Evolutionary conservation across 30 jellyfish, hydroid and myxozoan genomes (phyloP).

Genomic region (Pelagia noctiluca): DNA sequence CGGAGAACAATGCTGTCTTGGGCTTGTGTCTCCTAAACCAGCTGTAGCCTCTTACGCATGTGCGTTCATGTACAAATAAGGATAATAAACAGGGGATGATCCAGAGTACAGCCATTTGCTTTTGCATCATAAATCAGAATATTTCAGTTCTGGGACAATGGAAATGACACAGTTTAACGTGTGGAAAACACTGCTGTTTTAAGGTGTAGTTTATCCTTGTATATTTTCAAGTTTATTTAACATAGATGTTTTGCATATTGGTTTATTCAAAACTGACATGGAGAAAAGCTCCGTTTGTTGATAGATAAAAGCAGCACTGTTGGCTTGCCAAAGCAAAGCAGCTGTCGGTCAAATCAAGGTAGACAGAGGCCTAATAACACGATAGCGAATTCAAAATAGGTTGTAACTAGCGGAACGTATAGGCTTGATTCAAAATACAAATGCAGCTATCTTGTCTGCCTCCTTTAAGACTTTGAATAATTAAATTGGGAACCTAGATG

Average conservation of each 20-base stretch:
- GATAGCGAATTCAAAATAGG: too few relatives aligned
- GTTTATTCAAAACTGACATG: constrained; percentile 51
- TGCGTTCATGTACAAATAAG: constrained; percentile 49
- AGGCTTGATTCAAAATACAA: too few relatives aligned
- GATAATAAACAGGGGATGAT: constrained; percentile 39
- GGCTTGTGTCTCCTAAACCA: constrained; percentile 53
- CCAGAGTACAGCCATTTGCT: constrained; percentile 59
- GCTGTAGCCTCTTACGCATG: constrained; percentile 38
- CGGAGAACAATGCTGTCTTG: constrained; percentile 30
- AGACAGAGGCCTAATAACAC: too few relatives aligned
- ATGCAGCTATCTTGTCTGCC: too few relatives aligned
- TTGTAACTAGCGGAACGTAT: too few relatives aligned
- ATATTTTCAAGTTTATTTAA: constrained; percentile 62
- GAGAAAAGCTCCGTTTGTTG: too few relatives aligned
- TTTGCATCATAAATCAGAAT: constrained; percentile 48
- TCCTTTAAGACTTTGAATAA: too few relatives aligned
- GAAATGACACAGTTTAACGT: constrained; percentile 10
- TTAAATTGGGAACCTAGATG: too few relatives aligned
- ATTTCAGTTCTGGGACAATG: constrained; percentile 34
- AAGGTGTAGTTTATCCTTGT: constrained; percentile 54
- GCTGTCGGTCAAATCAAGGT: too few relatives aligned
- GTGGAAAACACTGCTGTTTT: constrained; percentile 61
- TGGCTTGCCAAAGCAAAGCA: too few relatives aligned
- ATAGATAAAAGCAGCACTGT: too few relatives aligned
- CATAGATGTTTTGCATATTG: constrained; percentile 13